Conservation (phyloP, 1,140 invertebrate species). For the Zaprionus gabonicus region DNA sequence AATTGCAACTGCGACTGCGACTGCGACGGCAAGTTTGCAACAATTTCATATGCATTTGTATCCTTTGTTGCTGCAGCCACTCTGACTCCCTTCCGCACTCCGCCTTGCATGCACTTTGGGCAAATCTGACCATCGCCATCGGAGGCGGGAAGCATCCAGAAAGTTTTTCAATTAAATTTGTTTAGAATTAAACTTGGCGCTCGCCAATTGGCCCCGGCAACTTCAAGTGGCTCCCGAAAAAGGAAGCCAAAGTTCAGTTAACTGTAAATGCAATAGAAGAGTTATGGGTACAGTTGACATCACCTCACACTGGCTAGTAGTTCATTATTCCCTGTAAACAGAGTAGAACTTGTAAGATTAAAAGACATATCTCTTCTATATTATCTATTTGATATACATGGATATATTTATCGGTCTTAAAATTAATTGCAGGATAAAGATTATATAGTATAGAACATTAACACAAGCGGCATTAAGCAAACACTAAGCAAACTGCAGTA, state of each 20-base stretch:
- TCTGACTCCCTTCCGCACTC: neutral
- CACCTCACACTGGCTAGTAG: neutral
- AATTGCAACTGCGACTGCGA: conserved; percentile 38
- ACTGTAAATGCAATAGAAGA: conserved; percentile 39
- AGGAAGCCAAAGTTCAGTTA: conserved; percentile 46
- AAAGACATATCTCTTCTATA: too few relatives aligned
- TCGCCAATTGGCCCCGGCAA: conserved; percentile 31
- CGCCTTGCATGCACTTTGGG: neutral
- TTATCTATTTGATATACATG: too few relatives aligned
- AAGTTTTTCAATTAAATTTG: conserved; percentile 81
- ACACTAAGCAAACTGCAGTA: too few relatives aligned
- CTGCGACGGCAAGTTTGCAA: conserved; percentile 61
- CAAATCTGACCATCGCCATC: conserved; percentile 66
- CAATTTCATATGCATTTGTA: conserved; percentile 77
- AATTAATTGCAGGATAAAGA: too few relatives aligned
- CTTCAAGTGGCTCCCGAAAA: conserved; percentile 27
- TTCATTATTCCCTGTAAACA: conserved; percentile 12
- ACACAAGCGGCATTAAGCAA: too few relatives aligned
- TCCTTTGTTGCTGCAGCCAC: conserved; percentile 40
- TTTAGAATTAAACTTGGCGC: conserved; percentile 78
- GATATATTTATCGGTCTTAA: too few relatives aligned
- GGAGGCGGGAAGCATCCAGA: conserved; percentile 43
- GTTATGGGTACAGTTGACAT: conserved; percentile 14
- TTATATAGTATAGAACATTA: too few relatives aligned
- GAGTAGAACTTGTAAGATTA: neutral